These are phyloP conservation scores for Morone saxatilis DNA, from an alignment of 2,113 vertebrate species.

Conservation along the genomic window DNA sequence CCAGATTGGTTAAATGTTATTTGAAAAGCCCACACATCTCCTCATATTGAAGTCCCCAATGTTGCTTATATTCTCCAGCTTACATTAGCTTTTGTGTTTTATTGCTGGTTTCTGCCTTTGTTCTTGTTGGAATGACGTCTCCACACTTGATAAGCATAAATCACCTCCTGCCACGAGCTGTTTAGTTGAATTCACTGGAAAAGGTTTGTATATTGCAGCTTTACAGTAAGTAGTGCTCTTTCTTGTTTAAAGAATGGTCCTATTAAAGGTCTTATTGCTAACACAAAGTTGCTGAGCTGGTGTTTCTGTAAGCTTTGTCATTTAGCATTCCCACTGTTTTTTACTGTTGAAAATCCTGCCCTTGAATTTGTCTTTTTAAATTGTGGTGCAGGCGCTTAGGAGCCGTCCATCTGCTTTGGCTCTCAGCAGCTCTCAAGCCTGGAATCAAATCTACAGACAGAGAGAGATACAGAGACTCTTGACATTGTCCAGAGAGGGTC, in stretches of 20 bases:
- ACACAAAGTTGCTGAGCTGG: constrained; percentile 36
- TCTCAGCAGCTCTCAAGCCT: constrained; percentile 39
- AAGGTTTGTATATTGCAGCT: constrained; percentile 8
- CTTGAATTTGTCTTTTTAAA: constrained; percentile 42
- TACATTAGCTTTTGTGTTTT: constrained; percentile 16
- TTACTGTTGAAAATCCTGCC: constrained; percentile 24
- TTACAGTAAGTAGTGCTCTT: neutral
- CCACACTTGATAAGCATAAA: constrained; percentile 13
- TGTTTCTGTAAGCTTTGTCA: constrained; percentile 16
- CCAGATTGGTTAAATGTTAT: neutral
- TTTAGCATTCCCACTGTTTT: constrained; percentile 10
- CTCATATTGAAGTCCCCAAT: neutral
- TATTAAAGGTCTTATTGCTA: neutral
- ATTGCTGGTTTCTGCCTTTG: constrained; percentile 15
- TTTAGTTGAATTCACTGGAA: constrained; percentile 2
- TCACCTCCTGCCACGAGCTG: neutral
- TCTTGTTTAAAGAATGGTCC: constrained; percentile 5
- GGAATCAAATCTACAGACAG: constrained; percentile 49
- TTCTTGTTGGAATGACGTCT: neutral
- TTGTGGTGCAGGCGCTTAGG: constrained; percentile 27
- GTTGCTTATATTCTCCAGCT: constrained; percentile 5
- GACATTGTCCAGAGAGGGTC: constrained; percentile 72
- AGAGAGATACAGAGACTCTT: constrained; percentile 39
- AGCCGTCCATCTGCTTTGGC: constrained; percentile 51
- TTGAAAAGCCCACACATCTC: neutral